Conservation (phyloP, 2,113 vertebrate genomes). For the Chloropsis cyanopogon region DNA sequence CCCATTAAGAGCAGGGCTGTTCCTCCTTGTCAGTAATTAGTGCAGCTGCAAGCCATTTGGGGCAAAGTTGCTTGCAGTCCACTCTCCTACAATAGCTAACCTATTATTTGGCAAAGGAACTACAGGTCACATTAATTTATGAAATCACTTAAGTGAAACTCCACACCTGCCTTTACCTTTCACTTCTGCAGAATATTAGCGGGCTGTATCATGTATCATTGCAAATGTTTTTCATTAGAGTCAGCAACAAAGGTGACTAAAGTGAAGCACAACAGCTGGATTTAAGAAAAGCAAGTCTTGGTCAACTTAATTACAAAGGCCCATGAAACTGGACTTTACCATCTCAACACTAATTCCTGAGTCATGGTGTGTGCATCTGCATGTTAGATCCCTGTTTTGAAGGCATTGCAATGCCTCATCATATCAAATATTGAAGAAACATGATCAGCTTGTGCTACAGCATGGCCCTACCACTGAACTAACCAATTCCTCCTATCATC, state of each 20-base stretch:
- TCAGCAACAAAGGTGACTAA: neutral
- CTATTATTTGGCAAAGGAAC: neutral
- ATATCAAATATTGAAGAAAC: neutral
- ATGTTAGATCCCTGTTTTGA: neutral
- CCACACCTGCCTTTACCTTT: neutral
- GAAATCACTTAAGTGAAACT: constrained; percentile 43
- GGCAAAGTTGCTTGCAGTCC: too few relatives aligned
- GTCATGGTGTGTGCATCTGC: neutral
- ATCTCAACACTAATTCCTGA: neutral
- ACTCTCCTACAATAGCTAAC: neutral
- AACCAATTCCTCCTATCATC: neutral
- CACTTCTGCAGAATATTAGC: neutral
- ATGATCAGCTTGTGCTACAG: neutral
- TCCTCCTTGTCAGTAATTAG: too few relatives aligned
- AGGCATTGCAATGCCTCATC: neutral
- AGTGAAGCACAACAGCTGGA: neutral
- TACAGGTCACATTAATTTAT: constrained; percentile 40
- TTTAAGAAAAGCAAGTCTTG: neutral
- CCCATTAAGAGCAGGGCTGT: too few relatives aligned
- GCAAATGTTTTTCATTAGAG: neutral
- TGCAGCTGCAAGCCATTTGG: too few relatives aligned
- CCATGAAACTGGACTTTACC: neutral
- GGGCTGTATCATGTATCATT: neutral
- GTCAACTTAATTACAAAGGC: neutral
- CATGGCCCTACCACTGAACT: neutral